phyloP scores from a whole-genome alignment of 1,140 invertebrate species.

The Ericerus pela region DNA sequence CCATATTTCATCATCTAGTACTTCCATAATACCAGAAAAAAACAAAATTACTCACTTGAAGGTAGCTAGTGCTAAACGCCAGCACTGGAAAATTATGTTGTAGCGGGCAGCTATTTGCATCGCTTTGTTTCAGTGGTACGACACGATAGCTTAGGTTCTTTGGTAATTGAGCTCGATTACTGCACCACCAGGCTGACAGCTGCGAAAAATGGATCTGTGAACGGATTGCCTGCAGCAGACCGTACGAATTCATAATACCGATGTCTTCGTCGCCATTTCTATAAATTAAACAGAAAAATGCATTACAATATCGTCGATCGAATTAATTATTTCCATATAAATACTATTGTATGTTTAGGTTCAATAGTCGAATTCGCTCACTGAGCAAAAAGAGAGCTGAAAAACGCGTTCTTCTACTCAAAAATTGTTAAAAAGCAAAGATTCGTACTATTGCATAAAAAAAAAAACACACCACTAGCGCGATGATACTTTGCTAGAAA shows the following conservation, averaged over 20 bases:
- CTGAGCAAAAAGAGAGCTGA: too few relatives aligned
- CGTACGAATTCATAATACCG: constrained; percentile 42
- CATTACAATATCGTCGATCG: too few relatives aligned
- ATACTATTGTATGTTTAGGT: too few relatives aligned
- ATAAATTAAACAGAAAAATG: constrained; percentile 9
- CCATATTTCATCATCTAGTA: too few relatives aligned
- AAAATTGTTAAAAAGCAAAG: too few relatives aligned
- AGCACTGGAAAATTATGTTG: constrained; percentile 67
- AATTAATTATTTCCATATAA: too few relatives aligned
- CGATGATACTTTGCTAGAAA: too few relatives aligned
- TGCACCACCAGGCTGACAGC: constrained; percentile 71
- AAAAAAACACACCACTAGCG: too few relatives aligned
- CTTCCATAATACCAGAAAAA: not conserved
- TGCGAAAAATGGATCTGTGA: constrained; percentile 95
- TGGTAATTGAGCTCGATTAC: constrained; percentile 36
- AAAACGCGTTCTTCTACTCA: too few relatives aligned
- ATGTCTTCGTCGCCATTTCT: constrained; percentile 14
- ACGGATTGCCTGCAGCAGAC: constrained; percentile 77
- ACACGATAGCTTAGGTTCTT: constrained; percentile 38
- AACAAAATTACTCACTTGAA: constrained; percentile 23
- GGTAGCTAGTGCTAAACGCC: constrained; percentile 57
- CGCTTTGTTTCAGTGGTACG: constrained; percentile 39
- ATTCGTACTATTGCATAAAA: too few relatives aligned
- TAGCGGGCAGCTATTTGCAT: constrained; percentile 42
- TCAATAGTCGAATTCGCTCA: too few relatives aligned